phyloP scores from a whole-genome alignment of 2,797 vertebrate species.

The Gymnoscopelus microlampas region DNA sequence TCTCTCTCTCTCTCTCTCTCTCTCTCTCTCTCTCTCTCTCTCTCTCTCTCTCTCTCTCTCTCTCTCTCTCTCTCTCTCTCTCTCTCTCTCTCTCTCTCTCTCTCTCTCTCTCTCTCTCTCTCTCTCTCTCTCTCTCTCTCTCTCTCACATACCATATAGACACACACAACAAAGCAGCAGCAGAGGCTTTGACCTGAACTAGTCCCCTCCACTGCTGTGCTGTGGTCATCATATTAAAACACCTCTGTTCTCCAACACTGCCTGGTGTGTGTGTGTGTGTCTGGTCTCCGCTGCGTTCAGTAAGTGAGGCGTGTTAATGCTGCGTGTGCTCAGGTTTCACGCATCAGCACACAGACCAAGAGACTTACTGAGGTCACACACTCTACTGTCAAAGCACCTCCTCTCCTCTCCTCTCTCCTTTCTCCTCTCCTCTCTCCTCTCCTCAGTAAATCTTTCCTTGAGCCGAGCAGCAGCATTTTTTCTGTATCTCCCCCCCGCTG shows the following conservation, averaged over 20 bases:
- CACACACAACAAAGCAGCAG: slow-evolving; percentile 42
- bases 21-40: too few relatives aligned
- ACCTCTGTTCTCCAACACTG: slow-evolving; percentile 26
- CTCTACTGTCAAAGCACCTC: slow-evolving; percentile 55
- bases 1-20: too few relatives aligned
- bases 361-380: slow-evolving; percentile 79
- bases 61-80: too few relatives aligned
- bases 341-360: slow-evolving; percentile 80
- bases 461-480: too few relatives aligned
- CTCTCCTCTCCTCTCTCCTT: slow-evolving; percentile 27
- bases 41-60: too few relatives aligned
- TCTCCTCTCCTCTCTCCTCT: slow-evolving; percentile 54
- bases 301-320: slow-evolving; percentile 78
- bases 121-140: too few relatives aligned
- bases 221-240: slow-evolving; percentile 53
- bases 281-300: slow-evolving; percentile 75
- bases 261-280: slow-evolving; percentile 49
- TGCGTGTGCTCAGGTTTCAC: slow-evolving; percentile 81
- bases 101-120: too few relatives aligned
- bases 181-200: slow-evolving; percentile 65
- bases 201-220: slow-evolving; percentile 43
- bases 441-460: slow-evolving; percentile 15
- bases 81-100: too few relatives aligned
- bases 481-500: too few relatives aligned
- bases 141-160: too few relatives aligned